Conservation (phyloP, 2,797 vertebrate species). For the Intellagama lesueurii region DNA sequence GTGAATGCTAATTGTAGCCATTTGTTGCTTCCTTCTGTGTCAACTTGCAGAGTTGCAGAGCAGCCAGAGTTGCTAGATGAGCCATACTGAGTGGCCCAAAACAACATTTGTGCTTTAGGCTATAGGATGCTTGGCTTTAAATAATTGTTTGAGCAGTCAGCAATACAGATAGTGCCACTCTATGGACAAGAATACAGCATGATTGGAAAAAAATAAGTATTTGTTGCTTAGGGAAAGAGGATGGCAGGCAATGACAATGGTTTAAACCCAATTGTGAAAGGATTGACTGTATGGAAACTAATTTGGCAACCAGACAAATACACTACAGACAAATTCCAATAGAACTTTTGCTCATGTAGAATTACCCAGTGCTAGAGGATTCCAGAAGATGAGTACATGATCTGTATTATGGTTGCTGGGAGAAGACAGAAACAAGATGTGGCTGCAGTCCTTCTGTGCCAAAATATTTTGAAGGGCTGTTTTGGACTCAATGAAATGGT, state of each 20-base stretch:
- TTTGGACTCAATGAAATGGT: too few relatives aligned
- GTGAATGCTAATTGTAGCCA: constrained; percentile 79
- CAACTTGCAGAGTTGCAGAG: constrained; percentile 73
- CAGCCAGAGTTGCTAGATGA: constrained; percentile 74
- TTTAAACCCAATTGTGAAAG: constrained; percentile 69
- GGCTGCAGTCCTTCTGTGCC: too few relatives aligned
- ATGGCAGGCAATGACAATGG: constrained; percentile 57
- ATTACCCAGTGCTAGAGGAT: too few relatives aligned
- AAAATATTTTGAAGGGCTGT: too few relatives aligned
- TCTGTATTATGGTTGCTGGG: too few relatives aligned
- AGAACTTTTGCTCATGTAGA: too few relatives aligned
- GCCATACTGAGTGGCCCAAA: constrained; percentile 69
- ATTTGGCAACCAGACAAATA: constrained; percentile 58
- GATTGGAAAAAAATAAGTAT: constrained; percentile 67
- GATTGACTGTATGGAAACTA: constrained; percentile 70
- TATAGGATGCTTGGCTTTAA: constrained; percentile 63
- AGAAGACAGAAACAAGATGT: too few relatives aligned
- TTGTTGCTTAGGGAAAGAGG: constrained; percentile 71
- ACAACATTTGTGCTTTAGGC: constrained; percentile 66
- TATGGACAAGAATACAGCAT: constrained; percentile 67
- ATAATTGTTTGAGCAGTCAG: constrained; percentile 66
- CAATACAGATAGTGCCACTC: constrained; percentile 66
- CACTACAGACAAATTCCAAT: too few relatives aligned
- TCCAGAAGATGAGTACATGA: too few relatives aligned
- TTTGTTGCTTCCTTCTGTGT: constrained; percentile 79